Evolutionary conservation across 2,113 vertebrate species (phyloP).

Genomic region (Chloropsis hardwickii): DNA sequence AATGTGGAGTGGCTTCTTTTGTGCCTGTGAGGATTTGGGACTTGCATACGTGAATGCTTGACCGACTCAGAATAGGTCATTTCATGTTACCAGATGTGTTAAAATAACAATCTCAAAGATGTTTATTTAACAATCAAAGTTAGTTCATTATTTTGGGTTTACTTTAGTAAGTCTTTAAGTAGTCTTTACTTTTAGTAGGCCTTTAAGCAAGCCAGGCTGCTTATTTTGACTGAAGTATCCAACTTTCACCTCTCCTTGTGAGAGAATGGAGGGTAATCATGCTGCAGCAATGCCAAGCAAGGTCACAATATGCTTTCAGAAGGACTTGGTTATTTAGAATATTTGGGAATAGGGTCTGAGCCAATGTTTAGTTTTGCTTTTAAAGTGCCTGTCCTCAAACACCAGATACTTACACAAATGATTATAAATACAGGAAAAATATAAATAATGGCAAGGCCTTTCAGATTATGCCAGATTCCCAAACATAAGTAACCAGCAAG

Average conservation of each 20-base stretch:
- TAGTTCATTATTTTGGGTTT: conserved; percentile 43
- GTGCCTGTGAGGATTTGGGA: neutral
- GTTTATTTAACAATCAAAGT: conserved; percentile 59
- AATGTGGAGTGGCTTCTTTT: neutral
- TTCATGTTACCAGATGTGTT: conserved; percentile 37
- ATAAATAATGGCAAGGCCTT: conserved; percentile 37
- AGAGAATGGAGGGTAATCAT: neutral
- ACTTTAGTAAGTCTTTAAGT: neutral
- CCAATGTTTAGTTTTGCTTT: conserved; percentile 44
- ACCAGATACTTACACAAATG: conserved; percentile 10
- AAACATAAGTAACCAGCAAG: neutral
- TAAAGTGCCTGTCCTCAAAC: conserved; percentile 21
- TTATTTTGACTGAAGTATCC: conserved; percentile 29
- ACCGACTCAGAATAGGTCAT: neutral
- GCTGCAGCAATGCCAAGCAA: neutral
- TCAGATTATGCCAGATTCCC: neutral
- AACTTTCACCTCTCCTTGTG: neutral
- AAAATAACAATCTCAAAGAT: conserved; percentile 47
- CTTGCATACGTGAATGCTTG: accelerated
- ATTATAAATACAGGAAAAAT: conserved; percentile 34
- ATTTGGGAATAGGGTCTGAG: neutral
- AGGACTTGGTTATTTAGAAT: neutral
- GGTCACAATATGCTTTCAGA: neutral
- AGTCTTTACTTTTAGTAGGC: neutral
- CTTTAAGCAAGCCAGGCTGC: neutral